These are phyloP conservation scores for Macrotrachela quadricornifera DNA, from an alignment of 1,140 invertebrate genomes.

Conservation along the genomic window DNA sequence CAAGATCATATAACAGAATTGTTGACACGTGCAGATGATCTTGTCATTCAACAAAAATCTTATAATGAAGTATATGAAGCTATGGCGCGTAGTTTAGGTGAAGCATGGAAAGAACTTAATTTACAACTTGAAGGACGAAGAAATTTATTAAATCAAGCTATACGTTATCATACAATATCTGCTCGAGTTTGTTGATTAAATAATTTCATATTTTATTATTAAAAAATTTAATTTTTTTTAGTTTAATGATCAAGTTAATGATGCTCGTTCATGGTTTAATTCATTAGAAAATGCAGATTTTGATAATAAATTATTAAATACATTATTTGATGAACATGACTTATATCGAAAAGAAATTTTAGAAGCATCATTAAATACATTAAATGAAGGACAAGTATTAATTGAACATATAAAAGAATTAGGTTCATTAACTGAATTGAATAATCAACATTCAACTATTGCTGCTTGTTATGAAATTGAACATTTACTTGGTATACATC, in stretches of 20 bases:
- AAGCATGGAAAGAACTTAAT: conserved; percentile 66
- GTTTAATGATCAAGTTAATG: conserved; percentile 11
- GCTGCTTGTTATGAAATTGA: conserved; percentile 32
- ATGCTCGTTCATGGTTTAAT: conserved; percentile 6
- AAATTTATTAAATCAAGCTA: conserved; percentile 46
- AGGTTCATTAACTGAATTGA: conserved; percentile 27
- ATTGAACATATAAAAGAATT: conserved; percentile 38
- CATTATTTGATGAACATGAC: conserved; percentile 4
- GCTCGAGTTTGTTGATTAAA: neutral
- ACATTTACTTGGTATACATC: conserved; percentile 39
- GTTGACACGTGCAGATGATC: conserved; percentile 55
- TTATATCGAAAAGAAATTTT: conserved; percentile 36
- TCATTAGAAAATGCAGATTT: neutral
- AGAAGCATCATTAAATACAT: conserved; percentile 48
- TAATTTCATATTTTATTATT: neutral
- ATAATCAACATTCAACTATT: conserved; percentile 29
- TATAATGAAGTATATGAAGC: conserved; percentile 57
- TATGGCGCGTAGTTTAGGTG: conserved; percentile 36
- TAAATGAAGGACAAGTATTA: conserved; percentile 54
- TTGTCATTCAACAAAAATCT: conserved; percentile 47
- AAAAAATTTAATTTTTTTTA: neutral
- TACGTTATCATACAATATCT: conserved; percentile 5
- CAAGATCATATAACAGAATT: conserved; percentile 72
- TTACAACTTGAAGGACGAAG: conserved; percentile 51
- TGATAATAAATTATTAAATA: conserved; percentile 42